These are phyloP conservation scores for Lycodopsis pacificus DNA, from an alignment of 2,797 vertebrate genomes.

Conservation along the genomic window DNA sequence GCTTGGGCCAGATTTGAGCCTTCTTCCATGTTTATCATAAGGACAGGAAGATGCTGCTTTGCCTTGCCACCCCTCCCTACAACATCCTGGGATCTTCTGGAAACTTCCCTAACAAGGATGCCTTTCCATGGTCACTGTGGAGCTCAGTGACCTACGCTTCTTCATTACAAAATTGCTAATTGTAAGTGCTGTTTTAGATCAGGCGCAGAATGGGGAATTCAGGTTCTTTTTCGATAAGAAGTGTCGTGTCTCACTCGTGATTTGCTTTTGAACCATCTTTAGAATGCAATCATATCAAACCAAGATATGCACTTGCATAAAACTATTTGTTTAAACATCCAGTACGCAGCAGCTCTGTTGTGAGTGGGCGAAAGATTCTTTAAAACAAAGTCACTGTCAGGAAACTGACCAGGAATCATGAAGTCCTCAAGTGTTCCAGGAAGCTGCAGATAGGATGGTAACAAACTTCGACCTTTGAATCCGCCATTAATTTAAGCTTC, in stretches of 20 bases:
- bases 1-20: slow-evolving; percentile 59
- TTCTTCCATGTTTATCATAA: slow-evolving; percentile 77
- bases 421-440: slow-evolving; percentile 59
- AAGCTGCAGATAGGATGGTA: slow-evolving; percentile 62
- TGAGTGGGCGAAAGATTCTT: slow-evolving; percentile 12
- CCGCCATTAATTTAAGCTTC: slow-evolving; percentile 75
- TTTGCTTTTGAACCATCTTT: slow-evolving; percentile 4
- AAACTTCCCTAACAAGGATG: slow-evolving; percentile 66
- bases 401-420: slow-evolving; percentile 23
- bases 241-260: neutral
- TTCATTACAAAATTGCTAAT: slow-evolving; percentile 1
- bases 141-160: slow-evolving; percentile 60
- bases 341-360: neutral
- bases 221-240: neutral
- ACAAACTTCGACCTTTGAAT: slow-evolving; percentile 72
- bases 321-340: slow-evolving; percentile 7
- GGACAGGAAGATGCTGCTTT: slow-evolving; percentile 80
- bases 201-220: neutral
- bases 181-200: neutral
- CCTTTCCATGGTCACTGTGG: slow-evolving; percentile 54
- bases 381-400: slow-evolving; percentile 21
- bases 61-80: slow-evolving; percentile 75
- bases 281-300: neutral
- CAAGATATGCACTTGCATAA: slow-evolving; percentile 1
- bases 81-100: slow-evolving; percentile 81